Conservation (phyloP, 2,797 vertebrate species). For the Artibeus lituratus region DNA sequence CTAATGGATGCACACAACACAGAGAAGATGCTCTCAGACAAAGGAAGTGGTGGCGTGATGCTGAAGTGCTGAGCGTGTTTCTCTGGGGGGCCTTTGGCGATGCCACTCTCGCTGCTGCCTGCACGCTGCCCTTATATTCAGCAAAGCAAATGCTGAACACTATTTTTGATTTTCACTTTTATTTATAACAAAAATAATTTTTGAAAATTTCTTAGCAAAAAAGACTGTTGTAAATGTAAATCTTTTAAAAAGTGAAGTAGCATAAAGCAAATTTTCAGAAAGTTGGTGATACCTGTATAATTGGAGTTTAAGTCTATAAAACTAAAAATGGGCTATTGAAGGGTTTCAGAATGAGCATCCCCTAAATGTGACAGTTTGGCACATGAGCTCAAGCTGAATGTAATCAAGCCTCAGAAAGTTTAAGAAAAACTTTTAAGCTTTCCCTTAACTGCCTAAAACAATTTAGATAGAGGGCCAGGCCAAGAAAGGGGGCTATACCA, state of each 20-base stretch:
- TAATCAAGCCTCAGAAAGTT: not conserved
- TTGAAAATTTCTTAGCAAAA: not conserved
- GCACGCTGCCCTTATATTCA: not conserved
- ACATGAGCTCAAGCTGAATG: not conserved
- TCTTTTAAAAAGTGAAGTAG: not conserved
- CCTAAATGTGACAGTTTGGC: not conserved
- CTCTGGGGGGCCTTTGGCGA: not conserved
- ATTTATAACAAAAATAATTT: not conserved
- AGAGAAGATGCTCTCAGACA: not conserved
- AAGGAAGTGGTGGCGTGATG: not conserved
- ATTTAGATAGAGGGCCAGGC: not conserved
- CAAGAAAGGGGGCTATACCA: not conserved
- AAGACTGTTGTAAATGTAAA: not conserved
- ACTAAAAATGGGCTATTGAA: not conserved
- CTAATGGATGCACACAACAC: not conserved
- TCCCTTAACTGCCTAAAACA: not conserved
- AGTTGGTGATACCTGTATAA: not conserved
- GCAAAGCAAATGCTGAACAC: not conserved
- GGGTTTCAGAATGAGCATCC: not conserved
- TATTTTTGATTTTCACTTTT: not conserved
- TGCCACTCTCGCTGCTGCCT: not conserved
- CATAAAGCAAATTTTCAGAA: not conserved
- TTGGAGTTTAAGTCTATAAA: not conserved
- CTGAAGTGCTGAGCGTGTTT: not conserved
- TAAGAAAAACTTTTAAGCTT: not conserved